Conservation (phyloP, 1,140 invertebrate species). For the Colletes latitarsis region DNA sequence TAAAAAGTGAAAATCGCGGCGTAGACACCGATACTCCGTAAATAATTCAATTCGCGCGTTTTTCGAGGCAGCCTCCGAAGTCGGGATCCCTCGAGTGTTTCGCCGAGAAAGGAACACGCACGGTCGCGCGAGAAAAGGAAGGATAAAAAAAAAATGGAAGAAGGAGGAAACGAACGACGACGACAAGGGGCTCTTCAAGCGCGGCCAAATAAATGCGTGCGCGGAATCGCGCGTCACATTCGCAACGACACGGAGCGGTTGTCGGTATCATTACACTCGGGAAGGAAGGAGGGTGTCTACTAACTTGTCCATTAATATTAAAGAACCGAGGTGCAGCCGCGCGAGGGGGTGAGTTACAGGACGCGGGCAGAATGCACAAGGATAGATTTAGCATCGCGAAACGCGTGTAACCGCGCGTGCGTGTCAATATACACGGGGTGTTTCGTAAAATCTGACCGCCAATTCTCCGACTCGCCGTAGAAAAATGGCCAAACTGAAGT, state of each 20-base stretch:
- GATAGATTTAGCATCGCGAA: constrained; percentile 46
- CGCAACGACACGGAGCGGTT: constrained; percentile 26
- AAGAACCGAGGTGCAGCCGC: constrained; percentile 71
- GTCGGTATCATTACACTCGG: constrained; percentile 56
- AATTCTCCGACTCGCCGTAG: too few species aligned
- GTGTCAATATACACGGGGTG: neutral
- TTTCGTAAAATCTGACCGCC: neutral
- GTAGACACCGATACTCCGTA: neutral
- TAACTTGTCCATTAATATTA: constrained; percentile 80
- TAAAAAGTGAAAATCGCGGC: too few species aligned
- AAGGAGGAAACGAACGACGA: neutral
- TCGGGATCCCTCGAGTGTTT: neutral
- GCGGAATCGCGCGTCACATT: constrained; percentile 28
- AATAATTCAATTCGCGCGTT: neutral
- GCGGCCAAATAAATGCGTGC: constrained; percentile 22
- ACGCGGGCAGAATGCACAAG: constrained; percentile 36
- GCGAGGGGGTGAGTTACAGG: constrained; percentile 32
- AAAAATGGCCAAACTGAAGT: too few species aligned
- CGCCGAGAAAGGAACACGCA: neutral
- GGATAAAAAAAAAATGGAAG: neutral
- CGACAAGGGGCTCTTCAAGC: constrained; percentile 1
- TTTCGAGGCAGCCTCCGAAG: neutral
- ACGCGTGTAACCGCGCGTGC: constrained; percentile 23
- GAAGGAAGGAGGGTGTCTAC: constrained; percentile 68
- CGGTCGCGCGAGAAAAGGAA: too few species aligned